A percentile compares a stretch with the other conserved stretches of the same genome.
Evolutionary conservation across 2,113 vertebrate genomes (phyloP).

Genomic region (Reinhardtius hippoglossoides): DNA sequence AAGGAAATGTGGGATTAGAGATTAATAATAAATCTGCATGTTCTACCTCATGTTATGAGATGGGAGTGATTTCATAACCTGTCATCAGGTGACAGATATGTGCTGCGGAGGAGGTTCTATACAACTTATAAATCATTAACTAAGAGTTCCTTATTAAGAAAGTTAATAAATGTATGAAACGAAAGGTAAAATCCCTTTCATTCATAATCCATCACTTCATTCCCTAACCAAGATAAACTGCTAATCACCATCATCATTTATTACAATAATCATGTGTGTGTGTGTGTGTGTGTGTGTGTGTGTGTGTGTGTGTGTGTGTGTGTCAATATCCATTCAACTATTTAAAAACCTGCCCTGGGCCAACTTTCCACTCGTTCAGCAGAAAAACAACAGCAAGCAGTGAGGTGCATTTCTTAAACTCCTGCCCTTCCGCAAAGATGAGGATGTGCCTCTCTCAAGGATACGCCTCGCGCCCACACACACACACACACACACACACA

Average conservation of each 20-base stretch:
- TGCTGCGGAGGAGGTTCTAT: no score
- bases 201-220: constrained; percentile 48
- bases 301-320: constrained; percentile 5
- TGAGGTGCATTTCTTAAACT: constrained; percentile 55
- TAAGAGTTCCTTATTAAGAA: neutral
- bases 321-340: constrained; percentile 69
- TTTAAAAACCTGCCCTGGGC: constrained; percentile 65
- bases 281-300: constrained; percentile 22
- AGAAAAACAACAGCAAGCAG: constrained; percentile 60
- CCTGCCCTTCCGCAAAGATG: constrained; percentile 59
- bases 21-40: neutral
- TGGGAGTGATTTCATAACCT: neutral
- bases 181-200: constrained; percentile 9
- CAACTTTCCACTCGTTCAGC: constrained; percentile 73
- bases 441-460: constrained; percentile 58
- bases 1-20: constrained; percentile 13
- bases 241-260: constrained; percentile 7
- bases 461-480: constrained; percentile 34
- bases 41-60: neutral
- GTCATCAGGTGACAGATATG: no score
- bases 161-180: neutral
- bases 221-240: constrained; percentile 29
- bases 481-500: constrained; percentile 1
- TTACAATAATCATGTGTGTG: constrained; percentile 20
- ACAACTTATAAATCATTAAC: no score